A percentile compares a stretch with the other conserved stretches of the same genome.
phyloP scores from a whole-genome alignment of 2,113 vertebrate genomes.

The Myotis brandtii region DNA sequence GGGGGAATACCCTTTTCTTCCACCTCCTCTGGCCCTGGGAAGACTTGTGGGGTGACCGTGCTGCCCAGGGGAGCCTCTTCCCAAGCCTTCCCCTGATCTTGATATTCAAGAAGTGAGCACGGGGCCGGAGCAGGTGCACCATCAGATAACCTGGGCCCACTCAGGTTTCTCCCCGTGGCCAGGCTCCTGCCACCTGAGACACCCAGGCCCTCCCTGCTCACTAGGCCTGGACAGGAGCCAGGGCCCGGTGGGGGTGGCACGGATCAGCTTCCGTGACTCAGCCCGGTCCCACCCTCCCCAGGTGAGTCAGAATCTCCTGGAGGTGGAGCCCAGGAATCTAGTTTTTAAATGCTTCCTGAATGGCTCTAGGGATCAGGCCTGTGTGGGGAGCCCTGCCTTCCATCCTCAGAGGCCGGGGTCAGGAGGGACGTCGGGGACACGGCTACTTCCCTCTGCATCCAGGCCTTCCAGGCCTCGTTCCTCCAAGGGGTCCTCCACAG shows the following conservation, averaged over 20 bases:
- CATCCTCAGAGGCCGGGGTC: background rate
- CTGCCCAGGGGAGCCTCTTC: background rate
- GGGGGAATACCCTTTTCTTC: background rate
- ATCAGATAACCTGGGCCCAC: slow-evolving; percentile 56
- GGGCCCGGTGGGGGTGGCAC: background rate
- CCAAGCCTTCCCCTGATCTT: slow-evolving; percentile 42
- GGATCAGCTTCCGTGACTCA: slow-evolving; percentile 44
- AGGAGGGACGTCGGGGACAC: background rate
- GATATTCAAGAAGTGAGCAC: slow-evolving; percentile 66
- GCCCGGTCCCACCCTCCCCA: background rate
- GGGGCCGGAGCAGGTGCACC: background rate
- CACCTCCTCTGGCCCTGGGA: background rate
- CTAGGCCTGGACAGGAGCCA: background rate
- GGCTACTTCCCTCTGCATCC: background rate
- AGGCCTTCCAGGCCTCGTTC: background rate
- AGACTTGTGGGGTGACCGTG: background rate
- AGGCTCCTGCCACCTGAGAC: slow-evolving; percentile 55
- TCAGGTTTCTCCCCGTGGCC: slow-evolving; percentile 71
- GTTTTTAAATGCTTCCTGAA: background rate
- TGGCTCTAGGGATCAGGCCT: background rate
- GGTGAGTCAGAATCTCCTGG: slow-evolving; percentile 53
- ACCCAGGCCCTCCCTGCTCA: slow-evolving; percentile 33
- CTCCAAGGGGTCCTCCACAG: background rate
- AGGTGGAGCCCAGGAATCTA: background rate
- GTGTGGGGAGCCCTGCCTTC: background rate